Conservation (phyloP, 2,888 invertebrate species). For the Zonitis immaculata region DNA sequence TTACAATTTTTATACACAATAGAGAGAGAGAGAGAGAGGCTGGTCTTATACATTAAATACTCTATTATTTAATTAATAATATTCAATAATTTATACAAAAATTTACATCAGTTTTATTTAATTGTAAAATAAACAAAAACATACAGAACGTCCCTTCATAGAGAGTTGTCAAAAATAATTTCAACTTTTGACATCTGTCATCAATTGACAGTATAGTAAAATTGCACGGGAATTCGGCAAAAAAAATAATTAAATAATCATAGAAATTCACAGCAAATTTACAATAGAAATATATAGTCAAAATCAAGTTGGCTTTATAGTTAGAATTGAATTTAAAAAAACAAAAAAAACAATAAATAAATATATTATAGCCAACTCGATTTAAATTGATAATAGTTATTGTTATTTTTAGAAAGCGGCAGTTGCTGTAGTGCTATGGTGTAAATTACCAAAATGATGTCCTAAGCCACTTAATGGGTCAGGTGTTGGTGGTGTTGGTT, state of each 20-base stretch:
- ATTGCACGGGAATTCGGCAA: slow-evolving; percentile 14
- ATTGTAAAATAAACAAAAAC: not conserved
- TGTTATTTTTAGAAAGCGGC: slow-evolving; percentile 46
- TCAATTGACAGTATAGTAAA: not conserved
- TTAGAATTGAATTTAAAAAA: too few relatives aligned
- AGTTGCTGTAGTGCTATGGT: slow-evolving; percentile 63
- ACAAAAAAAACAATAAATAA: too few relatives aligned
- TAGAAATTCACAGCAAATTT: slow-evolving; percentile 1
- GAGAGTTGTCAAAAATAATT: not conserved
- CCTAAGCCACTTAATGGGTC: slow-evolving; percentile 55
- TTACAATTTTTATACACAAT: slow-evolving; percentile 13
- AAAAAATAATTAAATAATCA: slow-evolving; percentile 12
- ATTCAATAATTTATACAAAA: slow-evolving; percentile 18
- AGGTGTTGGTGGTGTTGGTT: slow-evolving; percentile 66
- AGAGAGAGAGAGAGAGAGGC: too few relatives aligned
- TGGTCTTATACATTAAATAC: slow-evolving; percentile 19
- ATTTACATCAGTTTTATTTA: not conserved
- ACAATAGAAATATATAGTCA: not conserved
- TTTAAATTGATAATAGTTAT: not conserved
- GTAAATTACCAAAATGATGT: slow-evolving; percentile 54
- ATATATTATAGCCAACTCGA: not conserved
- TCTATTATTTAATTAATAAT: slow-evolving; percentile 2
- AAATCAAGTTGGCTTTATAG: not conserved
- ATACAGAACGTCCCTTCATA: not conserved
- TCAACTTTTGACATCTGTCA: not conserved